These are phyloP conservation scores for Athripsodes cinereus DNA, from an alignment of 2,888 invertebrate species.

Conservation along the genomic window DNA sequence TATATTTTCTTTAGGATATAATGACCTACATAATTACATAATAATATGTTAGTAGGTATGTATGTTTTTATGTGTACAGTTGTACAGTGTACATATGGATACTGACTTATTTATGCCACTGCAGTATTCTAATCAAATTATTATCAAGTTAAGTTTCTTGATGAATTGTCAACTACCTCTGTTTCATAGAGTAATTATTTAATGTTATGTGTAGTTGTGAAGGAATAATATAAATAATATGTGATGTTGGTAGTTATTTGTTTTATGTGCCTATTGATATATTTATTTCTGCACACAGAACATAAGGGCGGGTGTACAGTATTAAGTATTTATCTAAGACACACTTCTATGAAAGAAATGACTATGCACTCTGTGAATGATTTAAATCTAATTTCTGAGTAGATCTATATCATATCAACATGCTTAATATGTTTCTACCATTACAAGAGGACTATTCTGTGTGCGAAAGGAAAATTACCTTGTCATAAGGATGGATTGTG, in stretches of 20 bases:
- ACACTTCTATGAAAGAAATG: too few species aligned
- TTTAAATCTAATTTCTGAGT: too few species aligned
- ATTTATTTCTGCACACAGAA: too few species aligned
- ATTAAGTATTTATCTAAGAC: too few species aligned
- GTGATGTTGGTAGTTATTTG: constrained; percentile 5
- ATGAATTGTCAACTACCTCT: constrained; percentile 27
- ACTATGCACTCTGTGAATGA: too few species aligned
- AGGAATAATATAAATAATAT: background rate
- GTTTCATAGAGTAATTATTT: constrained; percentile 13
- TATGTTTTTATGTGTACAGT: background rate
- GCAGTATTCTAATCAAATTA: constrained; percentile 25
- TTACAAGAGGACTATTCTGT: too few species aligned
- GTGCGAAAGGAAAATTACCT: too few species aligned
- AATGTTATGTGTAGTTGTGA: background rate
- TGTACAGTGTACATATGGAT: background rate
- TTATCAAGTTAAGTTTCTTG: constrained; percentile 23
- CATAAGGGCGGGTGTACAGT: too few species aligned
- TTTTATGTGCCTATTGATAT: too few species aligned
- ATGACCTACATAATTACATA: background rate
- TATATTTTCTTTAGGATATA: background rate
- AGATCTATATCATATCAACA: too few species aligned
- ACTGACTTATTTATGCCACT: constrained; percentile 19
- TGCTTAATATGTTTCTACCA: too few species aligned
- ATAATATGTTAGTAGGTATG: background rate
- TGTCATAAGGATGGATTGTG: too few species aligned